Evolutionary conservation across 1,140 invertebrate species (phyloP).

Genomic region (Metaphire vulgaris): DNA sequence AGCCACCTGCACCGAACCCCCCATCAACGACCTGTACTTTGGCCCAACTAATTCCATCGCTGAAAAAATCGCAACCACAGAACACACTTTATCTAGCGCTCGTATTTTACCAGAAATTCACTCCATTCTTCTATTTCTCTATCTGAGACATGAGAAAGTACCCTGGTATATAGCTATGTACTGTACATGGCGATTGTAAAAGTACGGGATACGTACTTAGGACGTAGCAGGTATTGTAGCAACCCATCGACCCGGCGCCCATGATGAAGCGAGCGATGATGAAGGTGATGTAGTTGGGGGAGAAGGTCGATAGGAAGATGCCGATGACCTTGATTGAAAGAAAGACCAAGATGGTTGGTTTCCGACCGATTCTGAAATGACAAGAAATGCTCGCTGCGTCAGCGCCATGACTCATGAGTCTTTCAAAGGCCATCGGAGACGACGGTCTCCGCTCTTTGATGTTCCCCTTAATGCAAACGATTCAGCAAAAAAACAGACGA

Average conservation of each 20-base stretch:
- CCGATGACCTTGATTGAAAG: neutral
- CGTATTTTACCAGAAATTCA: neutral
- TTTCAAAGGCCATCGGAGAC: too few relatives aligned
- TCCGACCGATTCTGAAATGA: neutral
- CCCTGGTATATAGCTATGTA: neutral
- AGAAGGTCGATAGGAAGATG: neutral
- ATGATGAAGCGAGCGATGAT: neutral
- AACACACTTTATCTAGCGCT: neutral
- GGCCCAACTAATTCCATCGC: neutral
- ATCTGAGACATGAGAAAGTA: neutral
- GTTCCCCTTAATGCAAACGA: too few relatives aligned
- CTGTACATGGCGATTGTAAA: neutral
- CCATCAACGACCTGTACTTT: neutral
- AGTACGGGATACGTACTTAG: neutral
- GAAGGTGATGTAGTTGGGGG: neutral
- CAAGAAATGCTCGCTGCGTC: too few relatives aligned
- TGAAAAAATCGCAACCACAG: neutral
- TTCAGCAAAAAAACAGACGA: too few relatives aligned
- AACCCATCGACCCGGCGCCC: neutral
- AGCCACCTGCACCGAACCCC: neutral
- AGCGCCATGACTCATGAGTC: too few relatives aligned
- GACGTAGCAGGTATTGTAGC: neutral
- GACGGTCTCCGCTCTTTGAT: too few relatives aligned
- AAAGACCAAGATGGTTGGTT: neutral
- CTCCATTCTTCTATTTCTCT: too few relatives aligned